These are phyloP conservation scores for Mesoclemmys tuberculata DNA, from an alignment of 2,113 vertebrate genomes.

Conservation along the genomic window DNA sequence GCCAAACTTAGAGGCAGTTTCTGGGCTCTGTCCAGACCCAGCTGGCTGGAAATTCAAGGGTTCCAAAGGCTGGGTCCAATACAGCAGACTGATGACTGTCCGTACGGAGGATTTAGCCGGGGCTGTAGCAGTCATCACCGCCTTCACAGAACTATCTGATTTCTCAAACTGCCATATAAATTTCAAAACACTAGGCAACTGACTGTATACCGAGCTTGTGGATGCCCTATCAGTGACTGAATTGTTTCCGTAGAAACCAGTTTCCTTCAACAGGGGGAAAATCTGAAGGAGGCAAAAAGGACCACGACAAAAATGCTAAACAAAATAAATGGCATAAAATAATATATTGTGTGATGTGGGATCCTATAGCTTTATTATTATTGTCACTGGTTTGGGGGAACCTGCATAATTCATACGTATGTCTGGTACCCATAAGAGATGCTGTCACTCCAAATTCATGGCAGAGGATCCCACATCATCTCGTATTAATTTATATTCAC, in stretches of 20 bases:
- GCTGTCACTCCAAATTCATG: slow-evolving; percentile 23
- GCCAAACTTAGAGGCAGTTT: not conserved
- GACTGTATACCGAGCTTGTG: not conserved
- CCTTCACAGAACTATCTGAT: not conserved
- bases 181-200: not conserved
- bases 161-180: not conserved
- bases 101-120: not conserved
- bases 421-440: slow-evolving; percentile 16
- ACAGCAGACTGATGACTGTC: not conserved
- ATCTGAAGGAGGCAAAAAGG: not conserved
- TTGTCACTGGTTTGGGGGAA: slow-evolving; percentile 19
- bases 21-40: not conserved
- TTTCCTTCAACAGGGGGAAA: not conserved
- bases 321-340: slow-evolving; percentile 27
- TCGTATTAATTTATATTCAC: slow-evolving; percentile 20
- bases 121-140: not conserved
- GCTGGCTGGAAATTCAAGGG: not conserved
- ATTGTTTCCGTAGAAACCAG: slow-evolving; percentile 31
- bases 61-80: not conserved
- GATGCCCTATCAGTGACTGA: not conserved
- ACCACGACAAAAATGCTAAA: not conserved
- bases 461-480: not conserved
- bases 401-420: not conserved
- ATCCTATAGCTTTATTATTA: slow-evolving; percentile 17
- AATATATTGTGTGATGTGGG: slow-evolving; percentile 17